Base-by-base conservation (phyloP, 2,797 vertebrate species). In the Pristis pectinata region DNA sequence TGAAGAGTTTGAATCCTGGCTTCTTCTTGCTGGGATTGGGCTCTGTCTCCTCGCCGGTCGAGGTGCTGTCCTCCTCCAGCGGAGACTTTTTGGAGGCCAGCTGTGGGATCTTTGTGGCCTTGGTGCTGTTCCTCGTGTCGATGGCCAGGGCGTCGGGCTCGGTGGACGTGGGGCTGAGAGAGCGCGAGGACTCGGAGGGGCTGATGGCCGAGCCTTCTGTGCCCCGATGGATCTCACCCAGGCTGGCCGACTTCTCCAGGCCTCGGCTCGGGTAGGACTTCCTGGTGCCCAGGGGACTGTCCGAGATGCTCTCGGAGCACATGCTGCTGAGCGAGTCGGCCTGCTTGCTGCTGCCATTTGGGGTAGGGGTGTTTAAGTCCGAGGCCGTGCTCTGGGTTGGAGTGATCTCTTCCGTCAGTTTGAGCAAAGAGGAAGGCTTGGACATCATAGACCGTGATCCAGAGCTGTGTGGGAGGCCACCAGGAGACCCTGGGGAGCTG, bases 1-100 rank as follows among this genome's bases (percentile, higher is more conserved):
- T 99, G 97, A 99, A 99, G 96, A 99, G 98, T 98, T 99, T 99
- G 96, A 99, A 98, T 91, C 97, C 97, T 97, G 99, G 98, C 97
- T 99, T 99, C 97, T 99, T 99, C 97, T 98, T 98, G 97, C 98
- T 98, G 95, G 97, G 98, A 95, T 97, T 96, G 34, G 98, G 98
- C 97, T 99, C 99, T 70, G 98, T 98, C 96, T 99, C 99, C 96
- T 99, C 99, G 0, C 98, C 98, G 0, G 98, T 98, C 80, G 98
- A 98, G 95, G 97, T 98, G 94, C 98, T 98, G 98, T 99, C 99
- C 95, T 99, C 99, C 95, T 99, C 99, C 95, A 97, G 96, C 0
- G 97, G 97, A 67, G 97, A 98, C 97, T 99, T 99, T 98, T 99
- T 99, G 95, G 97, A 96, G 13, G 98, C 98, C 95, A 99, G 97